phyloP scores from a whole-genome alignment of 1,140 invertebrate species.

The Drosophila guanche region DNA sequence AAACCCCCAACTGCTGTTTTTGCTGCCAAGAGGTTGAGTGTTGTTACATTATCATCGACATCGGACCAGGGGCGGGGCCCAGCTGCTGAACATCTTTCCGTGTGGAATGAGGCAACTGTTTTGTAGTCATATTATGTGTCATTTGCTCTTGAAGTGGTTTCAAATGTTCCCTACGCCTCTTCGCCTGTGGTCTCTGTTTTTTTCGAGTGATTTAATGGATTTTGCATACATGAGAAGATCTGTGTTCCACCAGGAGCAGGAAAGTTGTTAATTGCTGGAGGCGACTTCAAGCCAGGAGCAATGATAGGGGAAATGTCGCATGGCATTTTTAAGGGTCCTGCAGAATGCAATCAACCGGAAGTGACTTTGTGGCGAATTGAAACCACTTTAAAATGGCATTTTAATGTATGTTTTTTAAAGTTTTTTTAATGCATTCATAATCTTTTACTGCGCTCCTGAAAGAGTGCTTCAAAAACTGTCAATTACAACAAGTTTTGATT shows the following conservation, averaged over 20 bases:
- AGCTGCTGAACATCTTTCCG: slow-evolving; percentile 35
- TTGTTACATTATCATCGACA: slow-evolving; percentile 79
- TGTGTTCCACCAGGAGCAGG: slow-evolving; percentile 8
- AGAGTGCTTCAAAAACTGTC: slow-evolving; percentile 12
- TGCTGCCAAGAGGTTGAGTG: slow-evolving; percentile 62
- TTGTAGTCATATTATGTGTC: slow-evolving; percentile 80
- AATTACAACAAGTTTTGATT: neutral
- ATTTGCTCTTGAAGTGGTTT: slow-evolving; percentile 67
- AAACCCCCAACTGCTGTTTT: slow-evolving; percentile 18
- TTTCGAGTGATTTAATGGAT: slow-evolving; percentile 81
- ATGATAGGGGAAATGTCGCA: slow-evolving; percentile 57
- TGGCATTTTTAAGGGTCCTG: slow-evolving; percentile 31
- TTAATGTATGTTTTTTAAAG: neutral
- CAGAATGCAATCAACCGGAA: slow-evolving; percentile 44
- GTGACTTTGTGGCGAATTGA: slow-evolving; percentile 24
- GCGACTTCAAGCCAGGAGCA: slow-evolving; percentile 41
- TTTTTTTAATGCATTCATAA: too few species aligned
- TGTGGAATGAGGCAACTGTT: slow-evolving; percentile 39
- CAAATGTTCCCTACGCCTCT: slow-evolving; percentile 55
- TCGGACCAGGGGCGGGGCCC: slow-evolving; percentile 28
- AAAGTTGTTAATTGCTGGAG: slow-evolving; percentile 73
- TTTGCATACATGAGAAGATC: slow-evolving; percentile 62
- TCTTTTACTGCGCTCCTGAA: slow-evolving; percentile 1
- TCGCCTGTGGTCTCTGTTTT: too few species aligned
- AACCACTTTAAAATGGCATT: slow-evolving; percentile 14